Evolutionary conservation across 2,888 invertebrate genomes (phyloP), one percentile per base, ranked within the genome.

Genomic region (Drosophila paramelanica): DNA sequence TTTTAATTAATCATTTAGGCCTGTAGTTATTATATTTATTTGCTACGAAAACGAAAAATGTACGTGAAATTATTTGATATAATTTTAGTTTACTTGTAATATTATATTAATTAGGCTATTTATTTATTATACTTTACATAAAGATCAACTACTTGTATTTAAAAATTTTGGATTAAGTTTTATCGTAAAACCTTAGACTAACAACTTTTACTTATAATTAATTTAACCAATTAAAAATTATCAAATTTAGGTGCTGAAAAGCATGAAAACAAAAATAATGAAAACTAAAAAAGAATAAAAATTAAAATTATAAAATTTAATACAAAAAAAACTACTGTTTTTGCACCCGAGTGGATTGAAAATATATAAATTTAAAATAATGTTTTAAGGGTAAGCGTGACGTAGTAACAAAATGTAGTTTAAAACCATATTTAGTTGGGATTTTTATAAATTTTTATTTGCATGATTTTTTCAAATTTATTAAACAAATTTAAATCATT

Each of bases 41-140:
- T 60, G 27, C 60, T 42, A 59, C 49, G 45, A 76, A 57, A 47
- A 43, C 50, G 41, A 55, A 39, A 62, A 60, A 66, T 53, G 57
- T 67, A 57, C 66, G 79, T 64, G 75, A 81, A 88, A 81, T 88
- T 78, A 78, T 74, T 53, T 66, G 53, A 61, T 68, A 67, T 73
- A 70, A 23, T 47, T 53, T 38, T 57, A 56, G 55, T 49, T 43
- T 46, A 64, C 36, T 46, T 47, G 8, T 20, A 56, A 56, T 42
- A 39, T 52, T 3, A 31, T 31, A 60, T 61, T 58, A 50, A 55
- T 52, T 82, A 78, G 67, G 66, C 25, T 84, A 84, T 84, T 84
- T 87, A 83, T 89, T 87, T 83, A 89, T 87, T 73, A 67, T 67
- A 65, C 60, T 67, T 69, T 65, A 64, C 25, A 42, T 53, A 42